Base-by-base conservation (phyloP, 2,113 vertebrate genomes). In the human (Homo sapiens) region DNA sequence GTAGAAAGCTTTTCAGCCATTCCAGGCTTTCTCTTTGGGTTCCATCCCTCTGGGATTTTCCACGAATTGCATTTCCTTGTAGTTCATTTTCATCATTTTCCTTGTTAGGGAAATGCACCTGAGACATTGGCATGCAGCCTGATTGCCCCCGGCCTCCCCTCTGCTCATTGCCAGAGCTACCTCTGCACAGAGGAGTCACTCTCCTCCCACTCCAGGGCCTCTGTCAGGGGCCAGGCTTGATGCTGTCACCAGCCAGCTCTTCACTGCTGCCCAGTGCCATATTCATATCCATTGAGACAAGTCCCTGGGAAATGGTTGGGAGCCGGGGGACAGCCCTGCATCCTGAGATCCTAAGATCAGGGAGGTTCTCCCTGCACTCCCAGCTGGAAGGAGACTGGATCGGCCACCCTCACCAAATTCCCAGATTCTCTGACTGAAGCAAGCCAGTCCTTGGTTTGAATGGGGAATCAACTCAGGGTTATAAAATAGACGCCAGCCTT, bases 361-460 rank as follows among this genome's bases (percentile, higher is more conserved):
- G 2, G 22, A n/a, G 12, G 32, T 8, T 32, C n/a, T 35, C n/a
- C 68, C 48, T 20, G 22, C 73, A n/a, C n/a, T 76, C 52, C 50
- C 35, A 27, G 70, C 38, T 20, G 50, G 45, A 52, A 80, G 55
- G 17, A 66, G 22, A 23, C 40, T 35, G 75, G n/a, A 8, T 48
- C 1, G 4, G 52, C n/a, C 8, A 2, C 7, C 55, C 52, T 88
- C 14, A 35, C 75, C 30, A 68, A 50, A 12, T 48, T n/a, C 66
- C 78, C 40, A 13, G 25, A 73, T 43, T 78, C 85, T 87, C 81
- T 57, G 35, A 16, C 27, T 35, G 40, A 68, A 83, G 48, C 61
- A 22, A 32, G 89, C 89, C 5, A 50, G 55, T 94, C 81, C 89
- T 48, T 92, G 90, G 81, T 85, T 96, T 97, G 96, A 97, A 97